Conservation (phyloP, 2,888 invertebrate species). For the Spodoptera exigua region DNA sequence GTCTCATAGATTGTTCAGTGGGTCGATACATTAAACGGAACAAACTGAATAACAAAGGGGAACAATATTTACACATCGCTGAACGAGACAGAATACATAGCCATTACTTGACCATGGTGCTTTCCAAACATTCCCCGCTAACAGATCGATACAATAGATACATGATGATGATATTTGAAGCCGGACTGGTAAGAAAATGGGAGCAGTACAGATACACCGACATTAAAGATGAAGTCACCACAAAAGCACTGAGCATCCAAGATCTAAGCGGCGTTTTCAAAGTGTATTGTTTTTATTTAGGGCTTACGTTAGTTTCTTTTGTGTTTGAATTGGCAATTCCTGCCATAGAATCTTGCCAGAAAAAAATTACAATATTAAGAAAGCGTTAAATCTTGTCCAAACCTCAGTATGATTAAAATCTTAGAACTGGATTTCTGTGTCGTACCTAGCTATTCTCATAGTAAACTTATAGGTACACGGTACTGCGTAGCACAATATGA, state of each 20-base stretch:
- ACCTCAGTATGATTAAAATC: neutral
- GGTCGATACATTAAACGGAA: conserved; percentile 77
- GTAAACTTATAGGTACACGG: too few relatives aligned
- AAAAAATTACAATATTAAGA: neutral
- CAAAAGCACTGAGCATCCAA: conserved; percentile 72
- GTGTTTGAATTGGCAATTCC: conserved; percentile 68
- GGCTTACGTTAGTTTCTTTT: conserved; percentile 67
- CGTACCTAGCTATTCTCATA: too few relatives aligned
- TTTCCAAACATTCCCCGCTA: conserved; percentile 76
- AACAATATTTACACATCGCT: conserved; percentile 81
- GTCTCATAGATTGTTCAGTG: conserved; percentile 81
- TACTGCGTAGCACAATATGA: too few relatives aligned
- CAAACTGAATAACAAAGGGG: conserved; percentile 75
- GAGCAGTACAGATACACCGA: conserved; percentile 77
- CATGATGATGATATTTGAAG: conserved; percentile 75
- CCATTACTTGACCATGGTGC: conserved; percentile 75
- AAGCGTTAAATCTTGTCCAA: too few relatives aligned
- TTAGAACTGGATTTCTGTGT: too few relatives aligned
- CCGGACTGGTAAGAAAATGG: conserved; percentile 83
- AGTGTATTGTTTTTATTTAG: conserved; percentile 63
- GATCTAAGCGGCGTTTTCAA: conserved; percentile 77
- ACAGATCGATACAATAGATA: conserved; percentile 72
- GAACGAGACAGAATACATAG: conserved; percentile 79
- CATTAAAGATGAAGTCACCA: conserved; percentile 75
- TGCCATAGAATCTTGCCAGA: conserved; percentile 29